A percentile compares a stretch with the other conserved stretches of the same genome.
phyloP scores from a whole-genome alignment of 2,113 vertebrate species.

The Elaphurus davidianus region DNA sequence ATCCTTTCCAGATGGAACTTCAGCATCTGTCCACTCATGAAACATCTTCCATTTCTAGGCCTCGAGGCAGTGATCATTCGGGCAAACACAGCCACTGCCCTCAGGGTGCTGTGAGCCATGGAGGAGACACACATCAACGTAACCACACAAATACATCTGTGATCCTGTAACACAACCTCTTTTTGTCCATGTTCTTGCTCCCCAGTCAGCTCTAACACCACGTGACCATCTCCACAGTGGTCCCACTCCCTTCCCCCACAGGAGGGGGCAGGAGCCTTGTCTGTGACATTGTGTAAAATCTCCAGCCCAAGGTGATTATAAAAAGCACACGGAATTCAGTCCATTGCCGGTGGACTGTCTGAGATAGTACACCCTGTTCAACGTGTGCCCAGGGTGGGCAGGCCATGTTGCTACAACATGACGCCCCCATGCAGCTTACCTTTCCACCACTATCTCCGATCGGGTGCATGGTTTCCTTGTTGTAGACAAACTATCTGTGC shows the following conservation, averaged over 20 bases:
- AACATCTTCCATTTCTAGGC: neutral
- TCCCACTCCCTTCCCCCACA: too few species aligned
- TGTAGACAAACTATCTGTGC: neutral
- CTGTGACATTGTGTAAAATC: neutral
- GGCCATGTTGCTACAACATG: accelerated
- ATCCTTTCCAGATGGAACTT: neutral
- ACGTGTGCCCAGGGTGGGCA: neutral
- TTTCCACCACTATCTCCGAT: accelerated
- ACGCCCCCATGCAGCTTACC: neutral
- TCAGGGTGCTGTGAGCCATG: neutral
- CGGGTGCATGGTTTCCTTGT: neutral
- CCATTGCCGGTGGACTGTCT: neutral
- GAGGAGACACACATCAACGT: neutral
- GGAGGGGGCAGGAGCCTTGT: neutral
- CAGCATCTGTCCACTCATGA: neutral
- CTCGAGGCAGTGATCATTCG: accelerated
- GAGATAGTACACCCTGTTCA: too few species aligned
- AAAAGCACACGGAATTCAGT: neutral
- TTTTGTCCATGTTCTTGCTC: neutral
- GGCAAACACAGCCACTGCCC: neutral
- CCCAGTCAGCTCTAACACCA: neutral
- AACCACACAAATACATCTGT: neutral
- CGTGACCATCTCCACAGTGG: neutral
- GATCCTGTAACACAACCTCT: neutral
- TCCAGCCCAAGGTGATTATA: neutral